These are phyloP conservation scores for Amiota minor DNA, from an alignment of 2,888 invertebrate species.

Conservation along the genomic window DNA sequence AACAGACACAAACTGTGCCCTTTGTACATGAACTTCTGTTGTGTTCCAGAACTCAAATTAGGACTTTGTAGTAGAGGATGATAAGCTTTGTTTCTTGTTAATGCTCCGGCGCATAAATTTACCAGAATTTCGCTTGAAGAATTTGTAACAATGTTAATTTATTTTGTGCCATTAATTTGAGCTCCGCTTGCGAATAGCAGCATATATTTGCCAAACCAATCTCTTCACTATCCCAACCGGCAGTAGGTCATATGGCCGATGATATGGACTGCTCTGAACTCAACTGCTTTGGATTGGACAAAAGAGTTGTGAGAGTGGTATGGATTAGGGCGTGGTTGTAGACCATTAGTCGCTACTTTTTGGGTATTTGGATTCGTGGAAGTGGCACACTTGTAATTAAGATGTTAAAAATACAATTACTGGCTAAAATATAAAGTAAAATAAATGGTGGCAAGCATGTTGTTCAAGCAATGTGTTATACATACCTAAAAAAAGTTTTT, in stretches of 20 bases:
- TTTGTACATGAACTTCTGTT: too few relatives aligned
- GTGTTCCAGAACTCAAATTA: conserved; percentile 46
- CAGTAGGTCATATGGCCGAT: conserved; percentile 48
- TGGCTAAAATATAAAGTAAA: not conserved
- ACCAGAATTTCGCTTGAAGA: conserved; percentile 19
- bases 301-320: conserved; percentile 11
- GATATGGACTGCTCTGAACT: not conserved
- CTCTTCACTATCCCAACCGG: conserved; percentile 4
- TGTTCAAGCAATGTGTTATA: not conserved
- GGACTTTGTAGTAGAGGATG: conserved; percentile 35
- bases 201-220: not conserved
- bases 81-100: conserved; percentile 5
- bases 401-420: conserved; percentile 36
- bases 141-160: conserved; percentile 48
- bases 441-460: conserved; percentile 8
- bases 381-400: conserved; percentile 57
- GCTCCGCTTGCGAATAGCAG: not conserved
- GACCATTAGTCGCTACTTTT: conserved; percentile 49
- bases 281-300: too few relatives aligned
- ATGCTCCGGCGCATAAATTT: conserved; percentile 13
- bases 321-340: conserved; percentile 48
- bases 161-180: conserved; percentile 46
- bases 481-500: not conserved
- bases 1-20: not conserved
- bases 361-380: conserved; percentile 45